These are phyloP conservation scores for Helleia helle DNA, from an alignment of 2,888 invertebrate species.

Conservation along the genomic window DNA sequence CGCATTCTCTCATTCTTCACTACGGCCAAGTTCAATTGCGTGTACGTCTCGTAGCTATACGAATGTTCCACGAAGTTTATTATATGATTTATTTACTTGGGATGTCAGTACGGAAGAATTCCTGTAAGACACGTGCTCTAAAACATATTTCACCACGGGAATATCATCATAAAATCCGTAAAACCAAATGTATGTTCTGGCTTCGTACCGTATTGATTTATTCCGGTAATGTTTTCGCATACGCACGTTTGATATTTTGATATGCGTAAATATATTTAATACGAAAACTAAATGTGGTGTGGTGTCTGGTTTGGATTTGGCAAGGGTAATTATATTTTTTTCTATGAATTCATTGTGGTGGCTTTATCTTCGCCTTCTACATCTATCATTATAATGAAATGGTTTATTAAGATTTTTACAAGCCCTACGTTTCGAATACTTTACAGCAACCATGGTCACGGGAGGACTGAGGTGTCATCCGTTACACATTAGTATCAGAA, in stretches of 20 bases:
- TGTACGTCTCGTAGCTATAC: neutral
- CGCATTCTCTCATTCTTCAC: no score
- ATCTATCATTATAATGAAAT: no score
- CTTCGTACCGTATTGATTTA: constrained; percentile 53
- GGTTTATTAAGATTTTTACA: no score
- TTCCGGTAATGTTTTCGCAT: constrained; percentile 52
- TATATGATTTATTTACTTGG: constrained; percentile 12
- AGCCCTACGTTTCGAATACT: no score
- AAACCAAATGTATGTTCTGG: constrained; percentile 46
- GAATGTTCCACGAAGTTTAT: constrained; percentile 7
- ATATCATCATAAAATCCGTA: constrained; percentile 62
- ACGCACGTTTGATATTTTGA: constrained; percentile 38
- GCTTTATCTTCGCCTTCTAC: no score
- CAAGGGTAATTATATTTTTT: no score
- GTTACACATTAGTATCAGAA: no score
- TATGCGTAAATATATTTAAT: constrained; percentile 13
- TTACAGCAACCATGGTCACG: no score
- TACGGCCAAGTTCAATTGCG: no score
- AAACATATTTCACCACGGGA: constrained; percentile 40
- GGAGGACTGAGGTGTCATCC: no score
- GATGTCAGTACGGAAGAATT: constrained; percentile 23
- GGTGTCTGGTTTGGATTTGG: neutral
- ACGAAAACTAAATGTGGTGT: constrained; percentile 3
- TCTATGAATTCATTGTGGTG: no score
- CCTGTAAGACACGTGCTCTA: constrained; percentile 23